Base-by-base conservation (phyloP, 2,113 vertebrate species). In the Gasterosteus aculeatus region DNA sequence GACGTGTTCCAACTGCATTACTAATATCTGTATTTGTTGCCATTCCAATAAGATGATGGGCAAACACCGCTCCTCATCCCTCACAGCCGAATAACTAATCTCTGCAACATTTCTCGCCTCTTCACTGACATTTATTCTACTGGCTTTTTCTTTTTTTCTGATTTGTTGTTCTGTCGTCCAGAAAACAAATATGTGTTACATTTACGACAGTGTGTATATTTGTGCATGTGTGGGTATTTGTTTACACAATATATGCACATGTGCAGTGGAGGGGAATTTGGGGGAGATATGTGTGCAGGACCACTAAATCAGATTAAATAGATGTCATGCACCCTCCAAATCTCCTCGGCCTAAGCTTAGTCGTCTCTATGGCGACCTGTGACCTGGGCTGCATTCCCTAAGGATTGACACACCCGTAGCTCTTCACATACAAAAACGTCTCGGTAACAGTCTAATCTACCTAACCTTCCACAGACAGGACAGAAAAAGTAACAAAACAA, bases 351-450 rank as follows among this genome's bases (percentile, higher is more conserved):
- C 49, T 73, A 68, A 57, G 69, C 60, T 63, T 46, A 72, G 63
- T 47, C 66, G 33, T 44, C n/a, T 70, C 64, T 56, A 19, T 58
- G 59, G 61, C 66, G 70, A 74, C 69, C 68, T 70, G 58, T 10
- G 33, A 75, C 72, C 67, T 82, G 77, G 75, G 76, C 69, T 78
- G 76, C 69, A 83, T 77, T 56, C 84, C 86, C 85, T 77, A 75
- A 65, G 84, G 88, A 85, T 70, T 51, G 33, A 68, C 64, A 75
- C 39, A 72, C 64, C 76, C 78, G 54, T 38, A 58, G 58, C 69
- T 75, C 67, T 72, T 92, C 85, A 87, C 57, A 85, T 87, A 60
- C 41, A 66, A 82, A 89, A 85, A 83, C 61, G 62, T 87, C 75
- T 75, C 11, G 31, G 61, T 38, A 69, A 78, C 29, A 79, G 69